Evolutionary conservation across 2,113 vertebrate species (phyloP), one percentile per base, ranked within the genome.

Genomic region (Gobiocypris rarus): DNA sequence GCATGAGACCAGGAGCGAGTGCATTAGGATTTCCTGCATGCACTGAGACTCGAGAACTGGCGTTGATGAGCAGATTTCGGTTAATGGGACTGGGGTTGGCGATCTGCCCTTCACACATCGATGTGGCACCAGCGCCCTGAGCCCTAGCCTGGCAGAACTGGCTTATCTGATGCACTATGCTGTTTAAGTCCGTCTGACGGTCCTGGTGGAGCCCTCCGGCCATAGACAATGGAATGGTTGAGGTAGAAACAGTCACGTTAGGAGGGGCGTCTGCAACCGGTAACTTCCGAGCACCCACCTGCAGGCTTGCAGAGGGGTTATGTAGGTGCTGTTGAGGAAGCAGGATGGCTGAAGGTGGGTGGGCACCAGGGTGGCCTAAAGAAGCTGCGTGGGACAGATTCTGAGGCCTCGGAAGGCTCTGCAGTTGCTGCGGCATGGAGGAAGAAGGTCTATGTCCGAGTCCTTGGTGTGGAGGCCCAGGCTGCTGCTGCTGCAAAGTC

Each of bases 171-270:
- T 98, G 97, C 91, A 99, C 97, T 28, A 99, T 98, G 95, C 95
- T 96, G 95, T 96, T 98, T 94, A 98, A 94, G 95, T 99, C 97
- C 56, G 97, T 94, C 91, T 96, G 96, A 92, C 92, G 94, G 93
- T 94, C 96, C 92, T 97, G 98, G 92, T 98, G 97, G 93, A 97
- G 92, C 84, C 96, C 97, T 74, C 96, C 95, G 86, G 96, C 97
- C 98, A 99, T 98, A 83, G 98, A 98, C 88, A 98, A 97, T 88
- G 98, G 98, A 93, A 99, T 98, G 95, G 97, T 98, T 98, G 98
- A 99, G 98, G 98, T 99, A 99, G 98, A 99, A 95, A 99, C 97
- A 89, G 98, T 99, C 95, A 99, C 97, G 92, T 99, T 99, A 88
- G 98, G 98, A 86, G 98, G 98, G 50, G 95, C 97, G 15, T 98